Base-by-base conservation (phyloP, 2,113 vertebrate species). In the Gobio gobio region DNA sequence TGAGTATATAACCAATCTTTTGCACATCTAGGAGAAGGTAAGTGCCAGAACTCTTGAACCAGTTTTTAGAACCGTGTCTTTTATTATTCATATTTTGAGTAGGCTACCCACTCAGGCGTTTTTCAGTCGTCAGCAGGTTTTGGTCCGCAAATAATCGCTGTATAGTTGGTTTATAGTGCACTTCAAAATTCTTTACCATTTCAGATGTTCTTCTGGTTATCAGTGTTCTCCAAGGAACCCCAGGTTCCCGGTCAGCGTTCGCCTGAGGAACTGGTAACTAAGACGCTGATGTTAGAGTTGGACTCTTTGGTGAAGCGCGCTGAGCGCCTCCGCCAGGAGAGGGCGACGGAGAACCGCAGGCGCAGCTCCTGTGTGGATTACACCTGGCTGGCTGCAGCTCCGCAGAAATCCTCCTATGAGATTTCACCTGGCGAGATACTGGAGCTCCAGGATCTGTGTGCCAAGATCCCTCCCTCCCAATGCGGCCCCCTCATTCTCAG, bases 241-340 rank as follows among this genome's bases (percentile, higher is more conserved):
- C 83, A 63, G 36, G 2, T 66, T 73, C 78, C 82, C 18, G 80
- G 36, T 24, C 88, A 88, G 33, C 85, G 64, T 26, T 86, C 87
- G 1, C 86, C 85, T 2, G 87, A 82, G 54, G 88, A 93, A 64
- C 43, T 91, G 56, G 86, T 91, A 12, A 89, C 83, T 24, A 54
- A 91, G 18, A 92, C 87, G n/a, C 79, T 91, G n/a, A 90, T 90
- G 88, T 83, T 90, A 51, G 89, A 92, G 83, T 63, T 92, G 24
- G 66, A 77, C 22, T 79, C 73, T 22, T 82, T 89, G 47, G 64
- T 90, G 56, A 92, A 90, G 72, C 85, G 63, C 59, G 78, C 85
- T 0, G 83, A 90, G 16, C 85, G 83, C 7, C 86, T 89, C 29
- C 78, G 81, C 16, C 88, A 87, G 75, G 88, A 92, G 40, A 87